Base-by-base conservation (phyloP, 1,140 invertebrate species). In the Macrobrachium rosenbergii region DNA sequence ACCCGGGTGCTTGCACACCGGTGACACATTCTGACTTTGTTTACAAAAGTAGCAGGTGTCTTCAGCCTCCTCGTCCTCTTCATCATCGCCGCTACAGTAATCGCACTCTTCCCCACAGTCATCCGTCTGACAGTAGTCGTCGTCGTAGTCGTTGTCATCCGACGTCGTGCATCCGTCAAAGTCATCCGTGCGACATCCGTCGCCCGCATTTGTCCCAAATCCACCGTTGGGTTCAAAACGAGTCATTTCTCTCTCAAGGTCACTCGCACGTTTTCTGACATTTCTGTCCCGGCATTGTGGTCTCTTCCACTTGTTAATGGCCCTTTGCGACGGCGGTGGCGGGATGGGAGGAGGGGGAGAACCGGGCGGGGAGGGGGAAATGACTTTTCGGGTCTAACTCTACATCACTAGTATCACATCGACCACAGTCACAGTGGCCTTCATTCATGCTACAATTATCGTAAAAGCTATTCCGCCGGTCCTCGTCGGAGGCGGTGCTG, bases 121-220 rank as follows among this genome's bases (percentile, higher is more conserved):
- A 43, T 89, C 89, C 12, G 82, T 89, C 23, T 85, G 82, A 69
- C 89, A 89, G 63, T 89, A 89, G 43, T 89, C 89, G 43, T 83
- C 73, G 43, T 84, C 87, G 43, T 81, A 81, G 45, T 83, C 82
- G 37, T 75, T 75, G 69, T 75, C 82, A 37, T 76, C 72, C 1
- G 67, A 75, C 12, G 69, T 83, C 3, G 69, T 83, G 58, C 67
- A 43, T 11, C 19, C 14, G n/a, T 75, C 72, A 5, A 87, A 62
- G 21, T 67, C 64, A 11, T 81, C 77, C 76, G 84, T 63, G n/a
- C 85, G 45, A 45, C 78, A 63, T 19, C 78, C 67, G 45, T 81
- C 64, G 19, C 85, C 16, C 8, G 69, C 64, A 58, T 80, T 77
- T 67, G 84, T 81, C 12, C 67, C 37, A 69, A 73, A 80, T n/a